Evolutionary conservation across 1,140 invertebrate species (phyloP).

Genomic region (Ericerus pela): DNA sequence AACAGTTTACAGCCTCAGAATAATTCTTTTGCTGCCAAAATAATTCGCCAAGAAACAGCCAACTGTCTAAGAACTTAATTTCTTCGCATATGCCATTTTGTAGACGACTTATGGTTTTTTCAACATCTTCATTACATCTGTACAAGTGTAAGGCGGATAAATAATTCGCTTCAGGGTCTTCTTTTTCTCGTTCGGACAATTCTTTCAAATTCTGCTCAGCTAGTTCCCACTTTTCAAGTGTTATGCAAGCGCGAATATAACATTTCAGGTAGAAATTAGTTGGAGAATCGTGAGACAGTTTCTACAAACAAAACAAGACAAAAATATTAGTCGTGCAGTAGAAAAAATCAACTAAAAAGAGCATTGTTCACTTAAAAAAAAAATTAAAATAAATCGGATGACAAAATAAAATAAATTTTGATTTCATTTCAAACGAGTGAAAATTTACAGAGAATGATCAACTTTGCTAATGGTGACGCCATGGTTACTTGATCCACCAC

Average conservation of each 20-base stretch:
- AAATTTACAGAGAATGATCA: too few relatives aligned
- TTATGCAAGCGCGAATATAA: neutral
- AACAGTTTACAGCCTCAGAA: slow-evolving; percentile 42
- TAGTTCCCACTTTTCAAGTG: neutral
- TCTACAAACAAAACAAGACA: too few relatives aligned
- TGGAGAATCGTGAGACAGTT: neutral
- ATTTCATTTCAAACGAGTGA: too few relatives aligned
- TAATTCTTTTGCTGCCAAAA: slow-evolving; percentile 46
- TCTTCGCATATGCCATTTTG: slow-evolving; percentile 20
- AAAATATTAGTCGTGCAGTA: too few relatives aligned
- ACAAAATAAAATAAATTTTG: too few relatives aligned
- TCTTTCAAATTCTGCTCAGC: neutral
- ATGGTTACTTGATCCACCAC: too few relatives aligned
- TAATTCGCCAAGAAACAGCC: slow-evolving; percentile 45
- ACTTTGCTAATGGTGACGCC: too few relatives aligned
- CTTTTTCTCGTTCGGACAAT: neutral
- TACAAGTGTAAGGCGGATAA: slow-evolving; percentile 15
- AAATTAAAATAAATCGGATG: too few relatives aligned
- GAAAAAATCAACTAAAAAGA: too few relatives aligned
- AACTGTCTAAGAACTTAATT: slow-evolving; percentile 37
- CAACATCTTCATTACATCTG: slow-evolving; percentile 13
- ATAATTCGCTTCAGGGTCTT: neutral
- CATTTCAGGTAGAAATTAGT: slow-evolving; percentile 1
- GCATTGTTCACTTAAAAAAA: too few relatives aligned
- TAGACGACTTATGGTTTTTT: neutral